phyloP scores from a whole-genome alignment of 2,113 vertebrate genomes.

The Hipposideros armiger region DNA sequence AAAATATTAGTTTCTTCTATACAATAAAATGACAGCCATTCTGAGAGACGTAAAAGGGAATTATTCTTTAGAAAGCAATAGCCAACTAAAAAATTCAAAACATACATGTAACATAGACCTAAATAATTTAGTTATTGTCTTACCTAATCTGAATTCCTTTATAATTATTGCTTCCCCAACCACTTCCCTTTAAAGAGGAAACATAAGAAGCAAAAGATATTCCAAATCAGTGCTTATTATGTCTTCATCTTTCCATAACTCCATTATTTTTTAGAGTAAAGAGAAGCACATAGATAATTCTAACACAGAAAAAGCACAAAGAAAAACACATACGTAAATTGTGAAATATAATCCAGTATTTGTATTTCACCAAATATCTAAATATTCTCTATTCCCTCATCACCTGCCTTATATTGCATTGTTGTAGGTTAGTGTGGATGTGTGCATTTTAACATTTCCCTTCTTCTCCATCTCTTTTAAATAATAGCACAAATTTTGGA shows the following conservation, averaged over 20 bases:
- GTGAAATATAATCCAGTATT: not conserved
- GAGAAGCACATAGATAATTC: not conserved
- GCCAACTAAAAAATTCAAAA: not conserved
- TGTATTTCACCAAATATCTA: not conserved
- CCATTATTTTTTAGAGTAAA: not conserved
- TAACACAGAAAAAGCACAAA: too few species aligned
- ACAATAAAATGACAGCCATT: not conserved
- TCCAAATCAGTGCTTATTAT: not conserved
- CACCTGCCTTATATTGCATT: not conserved
- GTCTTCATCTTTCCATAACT: not conserved
- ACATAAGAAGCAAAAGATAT: not conserved
- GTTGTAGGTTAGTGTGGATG: not conserved
- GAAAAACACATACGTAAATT: not conserved
- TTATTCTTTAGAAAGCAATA: not conserved
- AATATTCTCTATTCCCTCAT: not conserved
- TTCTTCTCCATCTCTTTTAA: slow-evolving; percentile 13
- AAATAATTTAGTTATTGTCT: not conserved
- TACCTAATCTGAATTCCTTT: not conserved
- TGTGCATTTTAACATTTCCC: not conserved
- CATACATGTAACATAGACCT: not conserved
- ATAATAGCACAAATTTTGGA: not conserved
- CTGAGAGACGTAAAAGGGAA: not conserved
- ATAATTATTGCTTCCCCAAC: not conserved
- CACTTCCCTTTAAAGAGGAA: not conserved
- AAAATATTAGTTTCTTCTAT: not conserved